These are phyloP conservation scores for Mus pahari DNA, from an alignment of 2,113 vertebrate species.

Conservation along the genomic window DNA sequence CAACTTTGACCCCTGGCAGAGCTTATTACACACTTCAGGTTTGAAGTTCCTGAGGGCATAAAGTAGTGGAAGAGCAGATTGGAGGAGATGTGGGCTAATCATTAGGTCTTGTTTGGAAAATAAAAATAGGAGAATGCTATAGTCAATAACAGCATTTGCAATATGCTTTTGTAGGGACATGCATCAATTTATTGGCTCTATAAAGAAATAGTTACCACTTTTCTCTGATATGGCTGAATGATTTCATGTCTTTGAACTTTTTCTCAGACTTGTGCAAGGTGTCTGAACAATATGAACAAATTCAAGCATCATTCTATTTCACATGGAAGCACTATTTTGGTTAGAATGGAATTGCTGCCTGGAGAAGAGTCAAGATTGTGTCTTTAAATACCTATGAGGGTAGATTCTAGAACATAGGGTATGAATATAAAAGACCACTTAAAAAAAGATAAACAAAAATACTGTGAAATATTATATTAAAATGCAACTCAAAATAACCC, in stretches of 20 bases:
- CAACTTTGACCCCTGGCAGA: neutral
- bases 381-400: neutral
- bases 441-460: neutral
- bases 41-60: too few species aligned
- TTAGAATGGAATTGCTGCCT: neutral
- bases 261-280: neutral
- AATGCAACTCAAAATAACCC: neutral
- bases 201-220: neutral
- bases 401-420: neutral
- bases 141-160: neutral
- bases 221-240: neutral
- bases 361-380: neutral
- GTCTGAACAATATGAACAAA: neutral
- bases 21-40: neutral
- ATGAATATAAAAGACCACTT: neutral
- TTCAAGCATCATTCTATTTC: too few species aligned
- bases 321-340: neutral
- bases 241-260: neutral
- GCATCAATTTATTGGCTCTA: neutral
- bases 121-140: neutral
- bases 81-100: neutral
- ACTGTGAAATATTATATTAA: neutral
- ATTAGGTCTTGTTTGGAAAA: neutral
- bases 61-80: accelerated
- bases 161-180: neutral